Conservation (phyloP, 2,113 vertebrate genomes). For the Xiphophorus maculatus region DNA sequence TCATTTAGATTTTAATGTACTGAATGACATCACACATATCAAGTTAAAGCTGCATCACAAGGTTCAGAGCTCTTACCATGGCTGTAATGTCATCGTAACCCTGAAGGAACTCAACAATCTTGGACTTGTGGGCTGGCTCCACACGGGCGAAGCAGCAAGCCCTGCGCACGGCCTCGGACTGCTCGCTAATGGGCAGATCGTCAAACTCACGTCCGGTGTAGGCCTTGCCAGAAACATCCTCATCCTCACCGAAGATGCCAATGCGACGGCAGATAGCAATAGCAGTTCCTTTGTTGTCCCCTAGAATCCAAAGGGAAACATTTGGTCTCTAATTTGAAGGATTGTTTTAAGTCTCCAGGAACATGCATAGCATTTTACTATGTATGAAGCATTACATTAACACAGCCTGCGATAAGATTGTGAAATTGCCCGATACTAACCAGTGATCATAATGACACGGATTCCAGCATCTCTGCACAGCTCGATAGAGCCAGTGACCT, state of each 20-base stretch:
- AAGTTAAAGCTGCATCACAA: not conserved
- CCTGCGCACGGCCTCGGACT: conserved; percentile 65
- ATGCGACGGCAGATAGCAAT: conserved; percentile 84
- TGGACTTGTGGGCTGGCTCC: conserved; percentile 92
- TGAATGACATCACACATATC: not conserved
- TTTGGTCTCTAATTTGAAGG: not conserved
- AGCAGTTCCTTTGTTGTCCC: conserved; percentile 85
- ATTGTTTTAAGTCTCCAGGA: not conserved
- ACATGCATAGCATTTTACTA: not conserved
- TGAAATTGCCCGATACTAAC: conserved; percentile 51
- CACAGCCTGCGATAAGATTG: not conserved
- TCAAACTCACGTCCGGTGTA: conserved; percentile 83
- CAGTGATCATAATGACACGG: conserved; percentile 85
- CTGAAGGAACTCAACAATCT: conserved; percentile 95
- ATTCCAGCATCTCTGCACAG: conserved; percentile 83
- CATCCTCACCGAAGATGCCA: conserved; percentile 79
- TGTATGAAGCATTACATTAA: not conserved
- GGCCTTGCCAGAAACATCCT: conserved; percentile 77
- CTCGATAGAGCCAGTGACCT: conserved; percentile 88
- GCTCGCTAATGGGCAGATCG: conserved; percentile 61
- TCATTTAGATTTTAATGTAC: not conserved
- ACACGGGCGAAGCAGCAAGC: conserved; percentile 94
- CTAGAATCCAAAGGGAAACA: conserved; percentile 54
- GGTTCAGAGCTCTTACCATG: conserved; percentile 81
- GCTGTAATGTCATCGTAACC: conserved; percentile 94